These are phyloP conservation scores for Pheosia gnoma DNA, from an alignment of 2,888 invertebrate genomes.

Conservation along the genomic window DNA sequence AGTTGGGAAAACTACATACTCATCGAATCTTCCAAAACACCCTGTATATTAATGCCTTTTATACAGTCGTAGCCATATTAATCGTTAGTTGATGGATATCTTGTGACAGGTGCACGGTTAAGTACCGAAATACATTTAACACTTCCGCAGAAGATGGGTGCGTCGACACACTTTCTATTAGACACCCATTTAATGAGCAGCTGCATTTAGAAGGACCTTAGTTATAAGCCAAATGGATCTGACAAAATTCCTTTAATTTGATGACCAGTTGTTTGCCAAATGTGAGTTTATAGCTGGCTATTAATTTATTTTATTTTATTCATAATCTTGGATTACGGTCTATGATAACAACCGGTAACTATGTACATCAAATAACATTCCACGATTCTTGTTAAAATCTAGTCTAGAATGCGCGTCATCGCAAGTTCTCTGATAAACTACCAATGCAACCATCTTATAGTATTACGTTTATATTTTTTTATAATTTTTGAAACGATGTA, in stretches of 20 bases:
- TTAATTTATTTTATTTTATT: no score
- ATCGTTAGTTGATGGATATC: background rate
- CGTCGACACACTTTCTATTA: constrained; percentile 2
- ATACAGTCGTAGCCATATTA: background rate
- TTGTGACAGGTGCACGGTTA: background rate
- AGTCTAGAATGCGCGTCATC: no score
- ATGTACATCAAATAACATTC: no score
- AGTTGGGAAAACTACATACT: no score
- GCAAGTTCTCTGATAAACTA: no score
- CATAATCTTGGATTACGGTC: no score
- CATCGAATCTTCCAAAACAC: no score
- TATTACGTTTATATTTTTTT: no score
- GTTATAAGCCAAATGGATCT: background rate
- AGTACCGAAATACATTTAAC: background rate
- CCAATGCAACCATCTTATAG: no score
- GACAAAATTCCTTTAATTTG: background rate
- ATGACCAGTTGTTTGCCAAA: background rate
- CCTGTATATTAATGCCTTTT: background rate
- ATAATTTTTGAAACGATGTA: no score
- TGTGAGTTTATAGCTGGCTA: background rate
- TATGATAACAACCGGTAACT: no score
- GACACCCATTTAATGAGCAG: background rate
- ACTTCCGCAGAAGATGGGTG: background rate
- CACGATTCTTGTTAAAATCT: no score
- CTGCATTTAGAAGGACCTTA: background rate